Percentiles rank a stretch among this genome's conserved stretches.
Conservation (phyloP, 2,113 vertebrate genomes). For the Xenopus tropicalis region UCB_Xtro_10.0 CM004452.2:24623501-24624000, state of each 20-base stretch:
- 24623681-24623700: too few species aligned
- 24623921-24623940: slow-evolving; percentile 32
- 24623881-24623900: slow-evolving; percentile 39
- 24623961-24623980: slow-evolving; percentile 44
- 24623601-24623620: too few species aligned
- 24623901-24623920: slow-evolving; percentile 27
- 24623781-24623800: slow-evolving; percentile 10
- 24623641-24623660: too few species aligned
- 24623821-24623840: slow-evolving; percentile 40
- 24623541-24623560: too few species aligned
- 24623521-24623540: too few species aligned
- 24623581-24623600: too few species aligned
- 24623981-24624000: slow-evolving; percentile 21
- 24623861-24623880: slow-evolving; percentile 40
- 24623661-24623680: too few species aligned
- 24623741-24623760: slow-evolving; percentile 2
- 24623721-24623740: background rate
- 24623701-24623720: too few species aligned
- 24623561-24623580: too few species aligned
- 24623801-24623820: slow-evolving; percentile 24
- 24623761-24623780: slow-evolving; percentile 1
- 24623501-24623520: too few species aligned
- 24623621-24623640: too few species aligned
- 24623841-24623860: slow-evolving; percentile 42
- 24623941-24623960: slow-evolving; percentile 23